Evolutionary conservation across 2,113 vertebrate species (phyloP), one percentile per base, ranked within the genome.

Genomic region (Corythaixoides concolor): DNA sequence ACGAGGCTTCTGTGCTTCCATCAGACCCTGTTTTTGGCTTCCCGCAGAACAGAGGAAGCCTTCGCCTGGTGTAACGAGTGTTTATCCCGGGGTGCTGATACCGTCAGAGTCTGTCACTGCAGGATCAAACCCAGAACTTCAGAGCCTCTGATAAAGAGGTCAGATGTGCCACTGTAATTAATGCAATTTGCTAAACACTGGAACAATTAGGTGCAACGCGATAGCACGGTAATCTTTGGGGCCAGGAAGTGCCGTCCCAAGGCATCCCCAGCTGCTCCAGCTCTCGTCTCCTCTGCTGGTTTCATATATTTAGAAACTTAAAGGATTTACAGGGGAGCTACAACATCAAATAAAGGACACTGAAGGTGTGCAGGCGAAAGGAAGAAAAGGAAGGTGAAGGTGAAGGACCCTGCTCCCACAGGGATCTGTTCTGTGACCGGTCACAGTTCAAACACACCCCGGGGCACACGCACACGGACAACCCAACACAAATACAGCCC

Each of bases 91-190:
- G 70, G 24, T 62, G 87, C 95, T 95, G 97, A 97, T 95, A 96
- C 50, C 0, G 21, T 11, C 91, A 21, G 83, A 45, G 70, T 35
- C 96, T 95, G 95, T 94, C 94, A 94, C 50, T 66, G 84, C 70
- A 80, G 67, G 95, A 97, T 89, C 95, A 58, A 94, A 97, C 88
- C 93, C 96, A 97, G 96, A 74, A 52, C 95, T 76, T 77, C 70
- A 41, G 73, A n/a, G 90, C 35, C 89, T 56, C 84, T 35, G 97
- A 97, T 97, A 96, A 96, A 89, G 73, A 39, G 81, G 70, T 89
- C 96, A 97, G 89, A 97, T 95, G 96, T 96, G 96, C 81, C 74
- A 23, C 89, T 94, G 79, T 95, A 95, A 97, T 97, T 96, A 97
- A 95, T 89, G 89, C 59, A 95, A 95, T 97, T 97, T 95, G 93